Evolutionary conservation across 2,888 invertebrate species (phyloP).

Genomic region (Scelioninae gen. 1): DNA sequence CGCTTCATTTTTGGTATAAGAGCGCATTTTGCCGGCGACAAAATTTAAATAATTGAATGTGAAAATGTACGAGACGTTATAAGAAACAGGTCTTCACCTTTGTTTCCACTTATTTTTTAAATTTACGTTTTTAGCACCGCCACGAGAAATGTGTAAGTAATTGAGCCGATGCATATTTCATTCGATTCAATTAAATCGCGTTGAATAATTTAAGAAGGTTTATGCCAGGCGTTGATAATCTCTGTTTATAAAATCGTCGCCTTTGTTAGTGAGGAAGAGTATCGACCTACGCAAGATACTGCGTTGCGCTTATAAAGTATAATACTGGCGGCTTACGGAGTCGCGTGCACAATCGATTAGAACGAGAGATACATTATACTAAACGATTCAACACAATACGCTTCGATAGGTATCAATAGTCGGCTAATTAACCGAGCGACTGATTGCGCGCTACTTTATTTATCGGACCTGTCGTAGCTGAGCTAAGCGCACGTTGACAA

Average conservation of each 20-base stretch:
- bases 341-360: constrained; percentile 39
- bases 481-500: constrained; percentile 23
- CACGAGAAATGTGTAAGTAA: constrained; percentile 41
- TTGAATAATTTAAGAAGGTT: constrained; percentile 62
- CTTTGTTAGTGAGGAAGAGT: constrained; percentile 28
- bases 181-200: constrained; percentile 44
- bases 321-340: constrained; percentile 25
- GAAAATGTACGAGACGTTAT: constrained; percentile 57
- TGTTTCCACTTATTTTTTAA: constrained; percentile 16
- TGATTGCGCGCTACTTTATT: constrained; percentile 55
- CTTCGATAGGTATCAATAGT: constrained; percentile 35
- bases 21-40: constrained; percentile 60
- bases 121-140: constrained; percentile 1
- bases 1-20: constrained; percentile 63
- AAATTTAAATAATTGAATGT: constrained; percentile 69
- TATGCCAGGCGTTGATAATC: constrained; percentile 29
- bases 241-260: constrained; percentile 55
- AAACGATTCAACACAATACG: constrained; percentile 54
- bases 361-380: constrained; percentile 43
- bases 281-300: constrained; percentile 48
- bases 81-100: constrained; percentile 33
- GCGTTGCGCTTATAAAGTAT: constrained; percentile 33
- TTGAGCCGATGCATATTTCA: constrained; percentile 41
- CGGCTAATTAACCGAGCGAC: constrained; percentile 59
- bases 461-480: constrained; percentile 23